Base-by-base conservation (phyloP, 1,140 invertebrate genomes). In the Brachionus koreanus region DNA sequence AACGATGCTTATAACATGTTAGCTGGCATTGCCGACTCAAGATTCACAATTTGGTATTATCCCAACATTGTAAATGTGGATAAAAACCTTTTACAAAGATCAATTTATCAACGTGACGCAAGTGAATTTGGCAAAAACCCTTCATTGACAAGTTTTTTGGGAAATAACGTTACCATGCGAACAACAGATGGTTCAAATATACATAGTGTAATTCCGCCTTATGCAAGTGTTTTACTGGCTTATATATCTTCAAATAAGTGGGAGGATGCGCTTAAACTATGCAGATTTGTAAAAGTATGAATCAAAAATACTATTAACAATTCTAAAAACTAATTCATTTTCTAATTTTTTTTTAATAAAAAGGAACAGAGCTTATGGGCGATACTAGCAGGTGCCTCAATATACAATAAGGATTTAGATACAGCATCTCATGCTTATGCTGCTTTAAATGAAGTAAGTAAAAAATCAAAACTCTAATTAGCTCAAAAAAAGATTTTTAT, bases 361-460 rank as follows among this genome's bases (percentile, higher is more conserved):
- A 83, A 91, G 91, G 93, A 95, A 85, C 92, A 93, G 84, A 92
- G 91, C 42, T 87, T 97, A 16, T 98, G 96, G 95, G 93, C 94
- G 0, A 94, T 93, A 85, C 89, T 97, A 83, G 95, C 95, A 3
- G 93, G 93, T 0, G 90, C 96, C 87, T 92, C 95, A 12, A 93
- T 93, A 67, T 92, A 93, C 84, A 91, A 91, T 61, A 93, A 92
- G 86, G 91, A 95, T 84, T 88, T 97, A 25, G 91, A 92, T 49
- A 92, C 94, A 35, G 95, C 95, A 1, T 95, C 97, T 90, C 93
- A 96, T 86, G 93, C 94, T 9, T 98, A 96, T 89, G 93, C 94
- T n/a, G 92, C 94, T 25, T 94, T 98, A 79, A 91, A 92, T 83
- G 92, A 95, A 86, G 39, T 72, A 42, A 42, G 13, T 42, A 82